These are phyloP conservation scores for Trematomus loennbergii DNA, from an alignment of 2,113 vertebrate species.

Conservation along the genomic window DNA sequence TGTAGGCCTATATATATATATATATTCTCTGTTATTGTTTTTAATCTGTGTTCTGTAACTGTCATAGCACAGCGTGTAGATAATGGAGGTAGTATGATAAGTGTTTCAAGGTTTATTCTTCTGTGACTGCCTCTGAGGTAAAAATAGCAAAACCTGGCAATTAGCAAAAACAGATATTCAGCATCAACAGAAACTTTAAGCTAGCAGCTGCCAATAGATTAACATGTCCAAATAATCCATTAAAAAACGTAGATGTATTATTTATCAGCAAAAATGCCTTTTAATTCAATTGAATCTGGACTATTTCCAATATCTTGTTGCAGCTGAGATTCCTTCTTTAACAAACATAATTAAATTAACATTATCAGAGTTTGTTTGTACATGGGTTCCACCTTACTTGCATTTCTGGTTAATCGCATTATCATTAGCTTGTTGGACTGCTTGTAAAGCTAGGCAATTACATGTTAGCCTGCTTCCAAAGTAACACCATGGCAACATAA, in stretches of 20 bases:
- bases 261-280: background rate
- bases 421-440: background rate
- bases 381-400: background rate
- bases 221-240: background rate
- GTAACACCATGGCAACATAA: constrained; percentile 42
- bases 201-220: background rate
- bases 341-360: background rate
- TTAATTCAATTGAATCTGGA: background rate
- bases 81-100: background rate
- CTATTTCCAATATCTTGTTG: background rate
- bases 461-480: constrained; percentile 9
- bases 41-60: too few species aligned
- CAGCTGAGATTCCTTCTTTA: background rate
- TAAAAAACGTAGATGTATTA: background rate
- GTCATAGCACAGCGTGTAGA: too few species aligned
- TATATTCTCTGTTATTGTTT: too few species aligned
- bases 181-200: background rate
- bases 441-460: constrained; percentile 23
- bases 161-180: background rate
- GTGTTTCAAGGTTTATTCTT: background rate
- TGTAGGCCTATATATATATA: too few species aligned
- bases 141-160: background rate
- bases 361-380: constrained; percentile 1
- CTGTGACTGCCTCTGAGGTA: background rate
- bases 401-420: constrained; percentile 8